Evolutionary conservation across 2,113 vertebrate species (phyloP).

Genomic region (Cettia cetti): DNA sequence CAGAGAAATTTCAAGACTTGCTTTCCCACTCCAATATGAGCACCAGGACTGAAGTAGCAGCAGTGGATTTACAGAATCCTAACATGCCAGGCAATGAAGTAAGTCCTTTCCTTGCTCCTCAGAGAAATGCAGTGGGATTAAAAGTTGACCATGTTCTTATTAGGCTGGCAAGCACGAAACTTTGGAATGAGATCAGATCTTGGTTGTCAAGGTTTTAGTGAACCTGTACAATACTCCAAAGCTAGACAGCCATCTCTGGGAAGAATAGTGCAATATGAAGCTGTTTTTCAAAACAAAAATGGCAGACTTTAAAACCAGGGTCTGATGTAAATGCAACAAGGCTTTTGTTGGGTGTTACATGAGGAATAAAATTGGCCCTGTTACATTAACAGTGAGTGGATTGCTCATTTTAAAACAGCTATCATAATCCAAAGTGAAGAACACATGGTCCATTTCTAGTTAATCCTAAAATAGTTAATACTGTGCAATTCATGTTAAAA

Average conservation of each 20-base stretch:
- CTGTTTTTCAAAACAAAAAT: neutral
- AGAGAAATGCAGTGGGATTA: constrained; percentile 14
- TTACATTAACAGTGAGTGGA: neutral
- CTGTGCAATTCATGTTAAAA: neutral
- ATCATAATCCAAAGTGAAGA: neutral
- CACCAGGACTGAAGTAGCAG: neutral
- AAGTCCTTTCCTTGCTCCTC: constrained; percentile 8
- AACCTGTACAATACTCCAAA: neutral
- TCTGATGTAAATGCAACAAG: neutral
- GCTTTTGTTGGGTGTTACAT: neutral
- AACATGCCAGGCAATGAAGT: constrained; percentile 14
- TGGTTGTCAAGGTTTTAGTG: neutral
- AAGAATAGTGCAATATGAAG: neutral
- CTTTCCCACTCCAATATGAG: neutral
- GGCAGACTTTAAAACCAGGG: neutral
- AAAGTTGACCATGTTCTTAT: constrained; percentile 1
- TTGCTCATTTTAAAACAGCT: neutral
- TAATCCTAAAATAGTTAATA: neutral
- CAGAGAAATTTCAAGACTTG: neutral
- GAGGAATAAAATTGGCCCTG: neutral
- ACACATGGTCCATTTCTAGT: neutral
- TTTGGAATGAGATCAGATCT: constrained; percentile 24
- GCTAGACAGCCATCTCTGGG: neutral
- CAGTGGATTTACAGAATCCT: neutral
- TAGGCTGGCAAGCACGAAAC: constrained; percentile 25